phyloP scores from a whole-genome alignment of 2,113 vertebrate genomes.

The Sander lucioperca region DNA sequence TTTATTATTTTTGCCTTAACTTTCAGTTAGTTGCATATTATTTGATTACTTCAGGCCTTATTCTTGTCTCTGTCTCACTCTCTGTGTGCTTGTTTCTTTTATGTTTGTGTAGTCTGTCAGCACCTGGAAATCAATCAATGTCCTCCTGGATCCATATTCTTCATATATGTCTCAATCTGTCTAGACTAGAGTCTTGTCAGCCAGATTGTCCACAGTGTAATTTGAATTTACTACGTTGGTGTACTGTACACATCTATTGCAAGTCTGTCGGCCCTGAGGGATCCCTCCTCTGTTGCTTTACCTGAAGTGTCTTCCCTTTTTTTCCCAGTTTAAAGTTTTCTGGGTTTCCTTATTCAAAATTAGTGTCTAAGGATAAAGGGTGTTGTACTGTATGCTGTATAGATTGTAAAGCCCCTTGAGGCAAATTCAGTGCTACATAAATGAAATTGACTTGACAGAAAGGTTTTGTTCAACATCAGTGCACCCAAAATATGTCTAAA shows the following conservation, averaged over 20 bases:
- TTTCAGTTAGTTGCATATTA: not conserved
- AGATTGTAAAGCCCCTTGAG: not conserved
- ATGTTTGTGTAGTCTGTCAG: too few relatives aligned
- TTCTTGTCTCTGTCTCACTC: not conserved
- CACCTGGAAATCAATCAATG: too few relatives aligned
- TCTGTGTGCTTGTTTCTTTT: not conserved
- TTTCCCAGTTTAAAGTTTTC: not conserved
- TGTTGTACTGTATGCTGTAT: not conserved
- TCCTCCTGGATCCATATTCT: too few relatives aligned
- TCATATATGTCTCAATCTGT: too few relatives aligned
- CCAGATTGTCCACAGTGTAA: not conserved
- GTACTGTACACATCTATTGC: not conserved
- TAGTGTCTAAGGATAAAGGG: not conserved
- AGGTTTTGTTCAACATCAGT: not conserved
- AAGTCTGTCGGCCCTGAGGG: not conserved
- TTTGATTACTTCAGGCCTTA: not conserved
- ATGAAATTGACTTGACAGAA: not conserved
- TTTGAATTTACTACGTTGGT: not conserved
- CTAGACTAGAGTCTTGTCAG: too few relatives aligned
- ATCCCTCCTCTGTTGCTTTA: not conserved
- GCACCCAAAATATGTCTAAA: slow-evolving; percentile 1
- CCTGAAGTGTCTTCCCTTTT: too few relatives aligned
- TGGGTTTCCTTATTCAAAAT: not conserved
- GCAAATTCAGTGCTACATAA: not conserved
- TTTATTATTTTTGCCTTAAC: too few relatives aligned